Base-by-base conservation (phyloP, 2,113 vertebrate species). In the Cyrtonyx montezumae region DNA sequence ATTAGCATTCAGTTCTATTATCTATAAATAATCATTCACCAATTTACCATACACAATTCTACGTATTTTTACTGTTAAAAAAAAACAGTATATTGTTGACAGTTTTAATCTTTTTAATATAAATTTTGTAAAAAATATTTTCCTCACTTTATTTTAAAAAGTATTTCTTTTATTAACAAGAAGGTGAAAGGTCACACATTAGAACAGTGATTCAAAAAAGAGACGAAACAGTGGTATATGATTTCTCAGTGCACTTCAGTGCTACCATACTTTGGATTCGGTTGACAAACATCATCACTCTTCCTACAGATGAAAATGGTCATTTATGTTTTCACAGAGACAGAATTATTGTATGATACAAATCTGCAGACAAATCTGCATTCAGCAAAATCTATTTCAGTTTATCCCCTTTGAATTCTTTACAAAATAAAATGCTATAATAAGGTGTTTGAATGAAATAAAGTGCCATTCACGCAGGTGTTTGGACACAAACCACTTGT, bases 101-200 rank as follows among this genome's bases (percentile, higher is more conserved):
- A 85, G 25, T 87, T 91, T 96, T 66, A 95, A 92, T 93, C 11
- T 56, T 93, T 89, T 95, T 89, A 92, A 95, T 97, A 97, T 93
- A 98, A 94, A 58, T 65, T 81, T 53, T 94, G 91, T 87, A 87
- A 97, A 94, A 97, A 97, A 96, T 97, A 96, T 95, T 97, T 89
- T 97, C 83, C 97, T 97, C 95, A 95, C 91, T 97, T 97, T 93
- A 96, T 94, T 97, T 97, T 86, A 95, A 95, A 97, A 97, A 97
- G 34, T 91, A 87, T 95, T 78, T 91, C 26, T 94, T 95, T 98
- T 97, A 97, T 97, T 97, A 96, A 96, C 91, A 94, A 96, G 94
- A 73, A 93, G 84, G 80, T 79, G 94, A 92, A 85, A 88, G 63
- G 36, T 95, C 94, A 96, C 88, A 97, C 82, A 96, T 11, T 76